Conservation (phyloP, 2,888 invertebrate genomes). For the Cerastoderma edule region DNA sequence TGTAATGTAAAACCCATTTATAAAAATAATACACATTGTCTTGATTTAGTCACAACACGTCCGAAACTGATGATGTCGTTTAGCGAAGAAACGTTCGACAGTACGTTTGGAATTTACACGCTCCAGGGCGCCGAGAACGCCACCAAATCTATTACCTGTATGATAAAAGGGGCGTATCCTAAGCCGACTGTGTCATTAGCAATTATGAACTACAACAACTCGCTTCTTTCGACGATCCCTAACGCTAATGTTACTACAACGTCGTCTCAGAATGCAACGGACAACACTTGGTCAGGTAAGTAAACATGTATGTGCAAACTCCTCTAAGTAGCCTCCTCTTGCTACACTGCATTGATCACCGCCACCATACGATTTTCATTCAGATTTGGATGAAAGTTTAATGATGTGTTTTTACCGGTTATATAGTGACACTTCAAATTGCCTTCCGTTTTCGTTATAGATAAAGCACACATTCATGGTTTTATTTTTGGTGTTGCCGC, state of each 20-base stretch:
- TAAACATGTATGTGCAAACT: no score
- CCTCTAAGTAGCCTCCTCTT: no score
- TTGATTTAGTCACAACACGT: not conserved
- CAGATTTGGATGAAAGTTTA: no score
- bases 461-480: no score
- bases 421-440: no score
- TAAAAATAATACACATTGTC: no score
- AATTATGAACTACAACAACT: not conserved
- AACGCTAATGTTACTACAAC: not conserved
- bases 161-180: slow-evolving; percentile 5
- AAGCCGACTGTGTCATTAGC: not conserved
- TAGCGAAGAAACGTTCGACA: not conserved
- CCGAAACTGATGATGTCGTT: slow-evolving; percentile 17
- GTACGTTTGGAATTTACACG: not conserved
- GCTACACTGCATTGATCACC: no score
- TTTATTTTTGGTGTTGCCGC: no score
- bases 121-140: not conserved
- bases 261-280: not conserved
- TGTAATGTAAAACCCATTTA: no score
- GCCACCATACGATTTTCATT: no score
- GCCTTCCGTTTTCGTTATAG: no score
- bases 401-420: no score
- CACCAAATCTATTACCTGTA: slow-evolving; percentile 1
- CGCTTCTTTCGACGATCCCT: not conserved
- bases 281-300: slow-evolving; percentile 13